phyloP scores from a whole-genome alignment of 2,113 vertebrate genomes.

The Thermophis baileyi region DNA sequence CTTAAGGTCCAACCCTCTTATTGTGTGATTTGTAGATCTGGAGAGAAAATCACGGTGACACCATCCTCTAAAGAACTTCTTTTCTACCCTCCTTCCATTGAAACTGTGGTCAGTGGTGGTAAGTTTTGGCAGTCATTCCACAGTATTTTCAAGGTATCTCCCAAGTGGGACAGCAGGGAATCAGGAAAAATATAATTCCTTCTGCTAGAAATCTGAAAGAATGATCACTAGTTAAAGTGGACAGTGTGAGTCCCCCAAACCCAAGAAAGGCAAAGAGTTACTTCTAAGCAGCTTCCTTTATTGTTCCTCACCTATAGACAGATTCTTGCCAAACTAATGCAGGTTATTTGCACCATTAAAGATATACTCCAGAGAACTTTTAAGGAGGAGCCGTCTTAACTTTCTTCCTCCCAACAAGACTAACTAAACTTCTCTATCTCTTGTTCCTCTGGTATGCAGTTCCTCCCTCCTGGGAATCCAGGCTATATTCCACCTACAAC shows the following conservation, averaged over 20 bases:
- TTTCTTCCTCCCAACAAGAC: too few species aligned
- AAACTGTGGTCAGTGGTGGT: constrained; percentile 93
- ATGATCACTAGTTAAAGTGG: background rate
- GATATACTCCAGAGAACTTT: background rate
- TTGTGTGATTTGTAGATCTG: constrained; percentile 74
- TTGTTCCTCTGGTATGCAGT: too few species aligned
- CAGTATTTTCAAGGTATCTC: background rate
- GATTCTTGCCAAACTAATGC: background rate
- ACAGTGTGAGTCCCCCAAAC: background rate
- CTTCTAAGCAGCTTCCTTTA: too few species aligned
- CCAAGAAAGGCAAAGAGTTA: background rate
- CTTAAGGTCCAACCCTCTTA: background rate
- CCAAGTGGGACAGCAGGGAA: background rate
- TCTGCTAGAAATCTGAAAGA: background rate
- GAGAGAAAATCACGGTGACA: constrained; percentile 93
- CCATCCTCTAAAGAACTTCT: constrained; percentile 94
- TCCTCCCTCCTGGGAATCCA: too few species aligned
- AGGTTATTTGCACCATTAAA: background rate
- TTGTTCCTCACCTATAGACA: too few species aligned
- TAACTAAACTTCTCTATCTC: too few species aligned
- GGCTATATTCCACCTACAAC: too few species aligned
- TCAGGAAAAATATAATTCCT: background rate
- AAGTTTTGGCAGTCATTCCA: background rate
- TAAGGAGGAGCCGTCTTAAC: too few species aligned
- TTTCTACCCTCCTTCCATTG: constrained; percentile 92